A percentile compares a stretch with the other conserved stretches of the same genome.
phyloP scores from a whole-genome alignment of 2,797 vertebrate species.

The Hippoglossus hippoglossus region DNA sequence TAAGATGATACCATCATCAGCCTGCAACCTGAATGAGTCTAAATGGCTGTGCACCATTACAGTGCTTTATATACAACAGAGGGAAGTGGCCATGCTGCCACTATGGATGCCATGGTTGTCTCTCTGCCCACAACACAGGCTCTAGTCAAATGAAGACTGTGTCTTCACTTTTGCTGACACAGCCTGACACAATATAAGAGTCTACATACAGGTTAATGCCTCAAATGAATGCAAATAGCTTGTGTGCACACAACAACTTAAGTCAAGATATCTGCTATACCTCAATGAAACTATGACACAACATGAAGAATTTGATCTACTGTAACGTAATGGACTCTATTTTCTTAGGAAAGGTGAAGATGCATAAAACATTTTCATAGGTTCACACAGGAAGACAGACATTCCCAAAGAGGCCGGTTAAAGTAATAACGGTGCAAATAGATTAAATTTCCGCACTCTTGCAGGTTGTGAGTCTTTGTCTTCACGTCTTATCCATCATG shows the following conservation, averaged over 20 bases:
- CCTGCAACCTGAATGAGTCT: not conserved
- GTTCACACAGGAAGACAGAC: slow-evolving; percentile 2
- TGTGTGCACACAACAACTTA: slow-evolving; percentile 2
- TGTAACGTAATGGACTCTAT: slow-evolving; percentile 12
- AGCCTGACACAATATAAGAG: not conserved
- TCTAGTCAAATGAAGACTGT: too few species aligned
- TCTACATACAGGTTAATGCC: not conserved
- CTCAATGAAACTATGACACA: slow-evolving; percentile 39
- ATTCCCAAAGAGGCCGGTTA: slow-evolving; percentile 10
- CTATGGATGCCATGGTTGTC: not conserved
- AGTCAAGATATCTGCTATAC: not conserved
- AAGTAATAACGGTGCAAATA: slow-evolving; percentile 30
- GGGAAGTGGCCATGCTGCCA: not conserved
- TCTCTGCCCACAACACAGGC: not conserved
- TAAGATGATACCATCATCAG: not conserved
- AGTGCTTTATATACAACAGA: not conserved
- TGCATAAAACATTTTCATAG: slow-evolving; percentile 12
- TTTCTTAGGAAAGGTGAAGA: not conserved
- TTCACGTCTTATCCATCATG: slow-evolving; percentile 32
- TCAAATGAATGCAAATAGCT: too few species aligned
- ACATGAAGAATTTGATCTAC: slow-evolving; percentile 47
- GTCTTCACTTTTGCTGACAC: not conserved
- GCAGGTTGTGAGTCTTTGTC: slow-evolving; percentile 26
- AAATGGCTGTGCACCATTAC: not conserved
- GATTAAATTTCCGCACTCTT: slow-evolving; percentile 5